Evolutionary conservation across 1,140 invertebrate genomes (phyloP).

Genomic region (Colletes gigas): DNA sequence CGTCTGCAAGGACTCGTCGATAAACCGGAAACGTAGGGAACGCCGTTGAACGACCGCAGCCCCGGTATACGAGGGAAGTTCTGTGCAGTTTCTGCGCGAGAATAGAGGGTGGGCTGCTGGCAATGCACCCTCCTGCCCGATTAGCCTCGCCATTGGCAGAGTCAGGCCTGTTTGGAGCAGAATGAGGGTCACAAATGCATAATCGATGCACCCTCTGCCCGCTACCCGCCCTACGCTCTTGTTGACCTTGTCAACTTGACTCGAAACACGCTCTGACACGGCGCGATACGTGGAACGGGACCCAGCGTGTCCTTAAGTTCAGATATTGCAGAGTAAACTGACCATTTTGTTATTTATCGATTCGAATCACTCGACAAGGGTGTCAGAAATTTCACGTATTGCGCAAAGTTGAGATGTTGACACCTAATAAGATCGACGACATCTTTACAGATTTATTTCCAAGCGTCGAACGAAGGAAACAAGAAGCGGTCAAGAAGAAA

Average conservation of each 20-base stretch:
- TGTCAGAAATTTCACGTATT: no score
- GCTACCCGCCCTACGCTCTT: conserved; percentile 42
- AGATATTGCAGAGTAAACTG: not conserved
- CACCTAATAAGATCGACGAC: no score
- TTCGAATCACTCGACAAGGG: no score
- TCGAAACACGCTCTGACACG: conserved; percentile 27
- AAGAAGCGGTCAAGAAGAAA: no score
- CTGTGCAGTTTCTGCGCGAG: conserved; percentile 1
- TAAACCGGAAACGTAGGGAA: conserved; percentile 13
- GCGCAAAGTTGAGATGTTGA: no score
- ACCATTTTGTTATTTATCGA: no score
- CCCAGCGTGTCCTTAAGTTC: not conserved
- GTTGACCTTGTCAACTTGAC: conserved; percentile 61
- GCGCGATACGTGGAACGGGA: no score
- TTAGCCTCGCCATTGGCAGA: conserved; percentile 70
- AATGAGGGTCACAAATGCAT: conserved; percentile 70
- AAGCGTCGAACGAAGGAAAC: no score
- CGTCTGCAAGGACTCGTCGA: not conserved
- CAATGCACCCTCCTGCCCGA: conserved; percentile 35
- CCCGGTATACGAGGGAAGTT: conserved; percentile 6
- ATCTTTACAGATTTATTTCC: no score
- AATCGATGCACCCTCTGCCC: conserved; percentile 73
- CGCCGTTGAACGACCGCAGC: conserved; percentile 18
- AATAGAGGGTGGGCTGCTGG: not conserved
- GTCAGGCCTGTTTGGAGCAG: conserved; percentile 58